A percentile compares a stretch with the other conserved stretches of the same genome.
Conservation (phyloP, 1,140 invertebrate species). For the Pissodes strobi region DNA sequence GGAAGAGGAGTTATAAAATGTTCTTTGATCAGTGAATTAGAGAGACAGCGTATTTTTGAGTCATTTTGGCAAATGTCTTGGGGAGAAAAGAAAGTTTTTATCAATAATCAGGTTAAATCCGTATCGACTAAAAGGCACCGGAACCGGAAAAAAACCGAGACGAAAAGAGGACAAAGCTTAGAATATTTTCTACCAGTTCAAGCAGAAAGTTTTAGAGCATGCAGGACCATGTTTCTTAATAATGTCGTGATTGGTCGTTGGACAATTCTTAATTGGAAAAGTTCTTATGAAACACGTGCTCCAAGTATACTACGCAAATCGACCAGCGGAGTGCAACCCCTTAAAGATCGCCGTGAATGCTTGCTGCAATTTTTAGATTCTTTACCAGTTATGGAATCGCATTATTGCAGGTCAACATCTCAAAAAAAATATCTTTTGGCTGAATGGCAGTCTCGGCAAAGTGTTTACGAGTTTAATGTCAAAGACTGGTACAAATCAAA, state of each 20-base stretch:
- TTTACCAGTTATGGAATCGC: no score
- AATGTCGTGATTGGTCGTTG: not conserved
- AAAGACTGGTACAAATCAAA: constrained; percentile 12
- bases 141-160: constrained; percentile 1
- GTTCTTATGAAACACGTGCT: no score
- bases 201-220: not conserved
- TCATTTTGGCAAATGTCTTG: not conserved
- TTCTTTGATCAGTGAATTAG: not conserved
- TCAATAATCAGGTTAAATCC: constrained; percentile 12
- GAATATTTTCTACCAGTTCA: not conserved
- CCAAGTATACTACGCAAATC: not conserved
- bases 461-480: constrained; percentile 3
- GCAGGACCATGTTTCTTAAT: constrained; percentile 15
- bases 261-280: not conserved
- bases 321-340: not conserved
- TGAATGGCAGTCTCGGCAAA: no score
- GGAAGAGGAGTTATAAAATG: not conserved
- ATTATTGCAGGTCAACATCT: no score
- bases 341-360: no score
- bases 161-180: constrained; percentile 4
- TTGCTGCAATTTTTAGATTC: no score
- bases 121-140: constrained; percentile 13
- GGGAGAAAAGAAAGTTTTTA: constrained; percentile 6
- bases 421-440: constrained; percentile 9
- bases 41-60: constrained; percentile 3